Conservation (phyloP, 2,888 invertebrate genomes). For the Iselma pallidipennis region DNA sequence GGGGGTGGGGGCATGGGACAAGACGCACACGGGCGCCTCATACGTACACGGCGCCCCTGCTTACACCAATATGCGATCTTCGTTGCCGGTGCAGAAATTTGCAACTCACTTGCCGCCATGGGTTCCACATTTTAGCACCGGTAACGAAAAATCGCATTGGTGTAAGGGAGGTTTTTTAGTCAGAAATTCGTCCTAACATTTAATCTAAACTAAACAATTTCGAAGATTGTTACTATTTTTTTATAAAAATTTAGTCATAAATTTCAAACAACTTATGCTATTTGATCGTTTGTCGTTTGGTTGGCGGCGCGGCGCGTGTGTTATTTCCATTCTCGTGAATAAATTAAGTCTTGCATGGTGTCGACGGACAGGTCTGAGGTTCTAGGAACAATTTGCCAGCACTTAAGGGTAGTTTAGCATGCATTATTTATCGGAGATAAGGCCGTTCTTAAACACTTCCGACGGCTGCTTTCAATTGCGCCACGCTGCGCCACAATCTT, state of each 20-base stretch:
- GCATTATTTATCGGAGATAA: constrained; percentile 56
- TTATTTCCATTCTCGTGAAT: constrained; percentile 21
- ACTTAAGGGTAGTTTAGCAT: constrained; percentile 57
- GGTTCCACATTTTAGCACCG: no score
- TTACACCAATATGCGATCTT: no score
- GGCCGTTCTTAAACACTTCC: constrained; percentile 55
- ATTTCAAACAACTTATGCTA: not conserved
- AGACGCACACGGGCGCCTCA: no score
- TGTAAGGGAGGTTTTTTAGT: not conserved
- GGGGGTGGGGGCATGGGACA: no score
- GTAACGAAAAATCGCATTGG: no score
- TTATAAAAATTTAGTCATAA: not conserved
- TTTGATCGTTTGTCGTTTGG: not conserved
- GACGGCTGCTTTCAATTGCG: constrained; percentile 55
- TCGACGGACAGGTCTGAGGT: constrained; percentile 41
- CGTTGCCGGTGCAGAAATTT: no score
- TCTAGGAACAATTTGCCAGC: constrained; percentile 54
- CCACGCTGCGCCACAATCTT: constrained; percentile 37
- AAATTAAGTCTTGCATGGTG: constrained; percentile 42
- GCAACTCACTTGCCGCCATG: no score
- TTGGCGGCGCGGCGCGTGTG: constrained; percentile 7
- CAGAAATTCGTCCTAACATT: not conserved
- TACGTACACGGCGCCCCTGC: no score
- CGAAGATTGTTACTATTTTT: no score
- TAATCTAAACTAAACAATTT: not conserved